Base-by-base conservation (phyloP, 2,888 invertebrate genomes). In the Lycophotia porphyrea region DNA sequence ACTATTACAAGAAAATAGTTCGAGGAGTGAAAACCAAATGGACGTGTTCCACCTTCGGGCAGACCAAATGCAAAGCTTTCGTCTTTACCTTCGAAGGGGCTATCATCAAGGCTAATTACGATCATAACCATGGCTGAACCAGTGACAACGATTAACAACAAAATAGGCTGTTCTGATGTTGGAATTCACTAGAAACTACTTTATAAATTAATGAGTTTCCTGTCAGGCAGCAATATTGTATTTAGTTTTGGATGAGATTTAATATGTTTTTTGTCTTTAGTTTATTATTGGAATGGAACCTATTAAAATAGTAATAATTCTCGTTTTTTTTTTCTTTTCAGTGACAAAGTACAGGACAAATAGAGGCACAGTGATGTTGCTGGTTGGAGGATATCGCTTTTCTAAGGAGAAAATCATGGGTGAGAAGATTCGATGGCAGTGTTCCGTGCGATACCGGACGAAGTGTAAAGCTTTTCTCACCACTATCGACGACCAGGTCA, bases 361-460 rank as follows among this genome's bases (percentile, higher is more conserved):
- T 70, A 84, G 88, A 80, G 88, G 88, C 8, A 87, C 81, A 36
- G 39, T 80, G 15, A 87, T 88, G 79, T 73, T 88, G 39, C 49
- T 82, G 24, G 80, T 88, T 13, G 86, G 81, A 15, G 85, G 84
- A 1, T 85, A 78, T 60, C 83, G 84, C 0, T 89, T 88, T 74
- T 90, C 87, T 58, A 80, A 84, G 21, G 86, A 90, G 44, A 74
- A 74, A 36, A 75, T 80, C 0, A 72, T 69, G n/a, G 89, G 89
- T 60, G 15, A 47, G 15, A 90, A 84, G 63, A 89, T 80, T 3
- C 71, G 91, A 44, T 93, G 94, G 94, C 84, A 89, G 1, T 94
- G 94, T 73, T 92, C 93, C 9, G 92, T 89, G 3, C 90, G 88
- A 82, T 39, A 87, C 11, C 82, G 87, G 1, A 85, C 82, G 1